A percentile compares a stretch with the other conserved stretches of the same genome.
Conservation (phyloP, 1,140 invertebrate genomes). For the Choristoneura fumiferana region DNA sequence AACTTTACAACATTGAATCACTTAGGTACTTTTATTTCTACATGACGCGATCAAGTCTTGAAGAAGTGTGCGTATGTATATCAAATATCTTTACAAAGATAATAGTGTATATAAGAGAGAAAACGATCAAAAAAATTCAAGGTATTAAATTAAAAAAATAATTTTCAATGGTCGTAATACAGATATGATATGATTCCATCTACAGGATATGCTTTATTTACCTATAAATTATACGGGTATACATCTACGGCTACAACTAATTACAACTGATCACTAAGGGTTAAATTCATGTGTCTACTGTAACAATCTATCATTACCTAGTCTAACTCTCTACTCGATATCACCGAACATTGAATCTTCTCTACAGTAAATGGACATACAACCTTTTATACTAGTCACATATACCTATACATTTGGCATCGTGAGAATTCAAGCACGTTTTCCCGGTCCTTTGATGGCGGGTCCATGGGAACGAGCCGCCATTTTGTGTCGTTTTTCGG, state of each 20-base stretch:
- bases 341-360: conserved; percentile 45
- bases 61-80: conserved; percentile 60
- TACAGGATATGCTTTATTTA: conserved; percentile 15
- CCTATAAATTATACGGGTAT: conserved; percentile 18
- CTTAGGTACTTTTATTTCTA: conserved; percentile 44
- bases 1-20: conserved; percentile 53
- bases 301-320: conserved; percentile 48
- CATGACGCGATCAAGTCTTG: conserved; percentile 65
- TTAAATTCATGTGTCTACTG: conserved; percentile 58
- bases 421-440: conserved; percentile 40
- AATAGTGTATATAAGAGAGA: conserved; percentile 30
- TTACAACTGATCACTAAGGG: conserved; percentile 37
- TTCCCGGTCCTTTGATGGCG: conserved; percentile 26
- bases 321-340: conserved; percentile 40
- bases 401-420: conserved; percentile 65
- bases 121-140: not conserved
- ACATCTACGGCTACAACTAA: conserved; percentile 22
- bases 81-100: conserved; percentile 30
- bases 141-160: not conserved
- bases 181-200: conserved; percentile 8
- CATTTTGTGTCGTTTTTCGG: conserved; percentile 13
- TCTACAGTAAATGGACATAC: conserved; percentile 74
- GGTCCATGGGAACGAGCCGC: not conserved
- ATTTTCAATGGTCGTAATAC: not conserved
- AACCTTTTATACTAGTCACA: conserved; percentile 57